These are phyloP conservation scores for Alcedo atthis DNA, from an alignment of 2,797 vertebrate genomes.

Conservation along the genomic window DNA sequence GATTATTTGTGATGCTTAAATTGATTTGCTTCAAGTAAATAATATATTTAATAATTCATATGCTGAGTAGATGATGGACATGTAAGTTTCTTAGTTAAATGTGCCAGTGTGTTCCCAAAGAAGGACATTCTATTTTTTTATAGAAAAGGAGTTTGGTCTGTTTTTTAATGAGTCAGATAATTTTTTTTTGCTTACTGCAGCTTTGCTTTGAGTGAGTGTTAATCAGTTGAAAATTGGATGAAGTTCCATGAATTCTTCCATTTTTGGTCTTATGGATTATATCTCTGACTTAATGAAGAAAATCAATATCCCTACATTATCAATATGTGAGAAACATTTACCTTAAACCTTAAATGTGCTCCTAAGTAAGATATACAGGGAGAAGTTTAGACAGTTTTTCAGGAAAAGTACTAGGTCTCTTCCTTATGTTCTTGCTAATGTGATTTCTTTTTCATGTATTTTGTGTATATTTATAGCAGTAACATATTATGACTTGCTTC, in stretches of 20 bases:
- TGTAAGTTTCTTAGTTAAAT: neutral
- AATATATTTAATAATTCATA: neutral
- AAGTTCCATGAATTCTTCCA: neutral
- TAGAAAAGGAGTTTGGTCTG: neutral
- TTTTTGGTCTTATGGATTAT: slow-evolving; percentile 12
- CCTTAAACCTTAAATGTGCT: neutral
- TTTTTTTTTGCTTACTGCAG: slow-evolving; percentile 44
- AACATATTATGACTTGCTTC: neutral
- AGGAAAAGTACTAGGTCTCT: neutral
- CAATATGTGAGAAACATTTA: neutral
- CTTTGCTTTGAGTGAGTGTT: neutral
- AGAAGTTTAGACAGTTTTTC: neutral
- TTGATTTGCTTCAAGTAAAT: neutral
- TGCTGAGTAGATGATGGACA: neutral
- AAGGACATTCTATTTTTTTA: neutral
- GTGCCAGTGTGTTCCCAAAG: neutral
- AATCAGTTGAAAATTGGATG: slow-evolving; percentile 6
- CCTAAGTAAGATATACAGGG: neutral
- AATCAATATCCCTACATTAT: neutral
- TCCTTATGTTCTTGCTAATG: neutral
- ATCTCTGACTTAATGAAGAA: slow-evolving; percentile 28
- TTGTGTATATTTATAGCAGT: neutral
- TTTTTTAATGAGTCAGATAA: slow-evolving; percentile 5
- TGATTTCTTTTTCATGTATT: neutral
- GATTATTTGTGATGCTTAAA: neutral